These are phyloP conservation scores for Thecocarcelia acutangulata DNA, from an alignment of 2,888 invertebrate genomes.

Conservation along the genomic window DNA sequence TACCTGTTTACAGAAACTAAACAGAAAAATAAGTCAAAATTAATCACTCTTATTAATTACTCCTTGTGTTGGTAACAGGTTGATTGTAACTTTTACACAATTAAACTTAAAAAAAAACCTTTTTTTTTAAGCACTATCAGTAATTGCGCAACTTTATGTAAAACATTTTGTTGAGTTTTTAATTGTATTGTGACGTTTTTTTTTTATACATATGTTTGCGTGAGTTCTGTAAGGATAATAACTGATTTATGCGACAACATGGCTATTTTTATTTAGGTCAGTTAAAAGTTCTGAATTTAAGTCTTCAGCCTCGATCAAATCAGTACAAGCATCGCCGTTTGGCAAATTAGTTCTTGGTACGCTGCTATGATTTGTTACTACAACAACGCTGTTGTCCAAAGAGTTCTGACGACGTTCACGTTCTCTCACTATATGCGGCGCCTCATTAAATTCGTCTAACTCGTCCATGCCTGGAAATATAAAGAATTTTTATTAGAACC, in stretches of 20 bases:
- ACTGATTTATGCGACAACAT: constrained; percentile 79
- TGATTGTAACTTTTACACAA: constrained; percentile 61
- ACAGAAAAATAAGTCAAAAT: constrained; percentile 35
- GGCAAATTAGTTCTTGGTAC: constrained; percentile 75
- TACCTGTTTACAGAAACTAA: constrained; percentile 25
- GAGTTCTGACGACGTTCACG: constrained; percentile 79
- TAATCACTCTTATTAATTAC: constrained; percentile 25
- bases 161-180: constrained; percentile 31
- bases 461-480: constrained; percentile 86
- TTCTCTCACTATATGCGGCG: constrained; percentile 88
- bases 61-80: constrained; percentile 48
- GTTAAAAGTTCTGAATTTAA: constrained; percentile 80
- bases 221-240: neutral
- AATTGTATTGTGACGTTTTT: constrained; percentile 25
- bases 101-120: constrained; percentile 57
- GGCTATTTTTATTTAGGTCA: constrained; percentile 81
- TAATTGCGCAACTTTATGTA: constrained; percentile 63
- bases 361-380: constrained; percentile 72
- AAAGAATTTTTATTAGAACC: neutral
- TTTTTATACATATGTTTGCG: neutral
- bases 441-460: constrained; percentile 94
- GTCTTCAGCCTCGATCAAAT: constrained; percentile 80
- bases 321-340: constrained; percentile 79
- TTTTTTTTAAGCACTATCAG: constrained; percentile 64
- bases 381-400: constrained; percentile 74